These are phyloP conservation scores for Drosophila burlai DNA, from an alignment of 1,140 invertebrate genomes.

Conservation along the genomic window DNA sequence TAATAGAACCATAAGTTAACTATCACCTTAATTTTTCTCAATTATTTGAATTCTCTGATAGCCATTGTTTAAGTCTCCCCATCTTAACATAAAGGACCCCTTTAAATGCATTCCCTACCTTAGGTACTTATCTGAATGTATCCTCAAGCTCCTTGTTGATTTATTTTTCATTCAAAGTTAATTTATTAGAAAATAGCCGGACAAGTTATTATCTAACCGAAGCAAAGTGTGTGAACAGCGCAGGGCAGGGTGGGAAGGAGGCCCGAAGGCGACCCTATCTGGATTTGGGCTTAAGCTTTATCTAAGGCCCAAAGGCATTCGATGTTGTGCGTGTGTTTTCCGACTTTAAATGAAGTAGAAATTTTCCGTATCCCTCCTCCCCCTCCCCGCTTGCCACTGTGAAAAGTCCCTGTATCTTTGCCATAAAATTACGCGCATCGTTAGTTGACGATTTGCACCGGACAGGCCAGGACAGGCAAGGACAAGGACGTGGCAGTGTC, in stretches of 20 bases:
- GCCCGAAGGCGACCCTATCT: constrained; percentile 48
- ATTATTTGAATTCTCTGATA: neutral
- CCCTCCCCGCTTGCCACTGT: neutral
- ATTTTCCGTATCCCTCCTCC: constrained; percentile 21
- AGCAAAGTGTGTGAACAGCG: constrained; percentile 52
- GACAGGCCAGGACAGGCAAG: constrained; percentile 38
- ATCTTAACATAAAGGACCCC: constrained; percentile 2
- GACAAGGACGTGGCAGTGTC: constrained; percentile 52
- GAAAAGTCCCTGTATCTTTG: constrained; percentile 46
- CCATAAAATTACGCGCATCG: constrained; percentile 82
- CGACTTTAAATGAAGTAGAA: constrained; percentile 79
- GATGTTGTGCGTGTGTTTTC: constrained; percentile 39
- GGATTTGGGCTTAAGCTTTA: constrained; percentile 56
- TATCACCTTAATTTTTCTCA: neutral
- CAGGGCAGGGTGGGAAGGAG: neutral
- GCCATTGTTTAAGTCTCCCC: neutral
- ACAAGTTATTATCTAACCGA: constrained; percentile 79
- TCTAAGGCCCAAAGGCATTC: constrained; percentile 58
- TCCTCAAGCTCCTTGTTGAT: constrained; percentile 61
- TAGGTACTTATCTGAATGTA: constrained; percentile 42
- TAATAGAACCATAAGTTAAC: neutral
- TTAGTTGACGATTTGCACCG: constrained; percentile 77
- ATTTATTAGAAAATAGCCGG: constrained; percentile 79
- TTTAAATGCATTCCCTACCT: neutral
- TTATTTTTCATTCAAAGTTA: constrained; percentile 81